Conservation (phyloP, 2,113 vertebrate species). For the western clawed frog (Xenopus tropicalis) region UCB_Xtro_10.0 CM004446.2:144922501-144923000, state of each 20-base stretch:
- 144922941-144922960: constrained; percentile 29
- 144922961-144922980: constrained; percentile 44
- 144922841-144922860: constrained; percentile 65
- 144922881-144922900: constrained; percentile 57
- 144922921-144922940: constrained; percentile 47
- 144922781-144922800: constrained; percentile 76
- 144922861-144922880: constrained; percentile 61
- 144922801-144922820: constrained; percentile 89
- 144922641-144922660: constrained; percentile 90
- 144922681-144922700: constrained; percentile 66
- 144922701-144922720: constrained; percentile 43
- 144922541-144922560: constrained; percentile 98
- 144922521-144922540: constrained; percentile 99
- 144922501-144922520: constrained; percentile 99
- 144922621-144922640: constrained; percentile 99
- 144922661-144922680: constrained; percentile 85
- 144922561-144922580: constrained; percentile 93
- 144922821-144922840: constrained; percentile 83
- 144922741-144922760: constrained; percentile 76
- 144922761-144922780: constrained; percentile 55
- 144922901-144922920: constrained; percentile 60
- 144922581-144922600: constrained; percentile 47
- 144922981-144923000: constrained; percentile 72
- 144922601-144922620: constrained; percentile 98
- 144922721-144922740: constrained; percentile 84